Evolutionary conservation across 2,797 vertebrate species (phyloP).

Genomic region (Mareca penelope): DNA sequence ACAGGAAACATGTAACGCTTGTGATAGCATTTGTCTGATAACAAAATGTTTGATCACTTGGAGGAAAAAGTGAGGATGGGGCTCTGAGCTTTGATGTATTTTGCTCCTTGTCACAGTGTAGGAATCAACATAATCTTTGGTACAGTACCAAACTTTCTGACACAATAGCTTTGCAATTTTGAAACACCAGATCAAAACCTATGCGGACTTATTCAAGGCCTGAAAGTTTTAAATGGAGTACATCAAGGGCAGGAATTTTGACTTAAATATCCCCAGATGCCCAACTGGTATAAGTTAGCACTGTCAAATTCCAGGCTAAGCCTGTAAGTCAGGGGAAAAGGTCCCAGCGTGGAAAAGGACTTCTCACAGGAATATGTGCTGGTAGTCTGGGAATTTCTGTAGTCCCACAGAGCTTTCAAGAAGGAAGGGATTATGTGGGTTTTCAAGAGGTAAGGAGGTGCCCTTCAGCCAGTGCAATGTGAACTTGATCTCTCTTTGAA

Average conservation of each 20-base stretch:
- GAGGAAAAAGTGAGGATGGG: neutral
- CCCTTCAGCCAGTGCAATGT: neutral
- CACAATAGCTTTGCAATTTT: neutral
- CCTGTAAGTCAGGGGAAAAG: neutral
- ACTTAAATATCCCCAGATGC: neutral
- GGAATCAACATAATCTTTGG: neutral
- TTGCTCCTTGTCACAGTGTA: neutral
- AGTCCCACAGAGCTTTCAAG: neutral
- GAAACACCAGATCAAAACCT: neutral
- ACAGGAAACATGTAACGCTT: neutral
- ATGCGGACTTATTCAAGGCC: neutral
- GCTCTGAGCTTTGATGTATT: neutral
- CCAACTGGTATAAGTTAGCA: neutral
- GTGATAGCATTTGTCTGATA: neutral
- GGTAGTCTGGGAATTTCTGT: neutral
- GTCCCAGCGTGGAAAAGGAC: neutral
- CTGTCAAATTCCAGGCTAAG: neutral
- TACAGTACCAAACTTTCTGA: neutral
- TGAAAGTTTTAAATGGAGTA: neutral
- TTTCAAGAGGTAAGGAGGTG: neutral
- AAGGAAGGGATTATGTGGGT: neutral
- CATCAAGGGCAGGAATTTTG: neutral
- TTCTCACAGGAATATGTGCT: neutral
- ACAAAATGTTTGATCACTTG: neutral
- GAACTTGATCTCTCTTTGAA: neutral